Base-by-base conservation (phyloP, 2,888 invertebrate genomes). In the Agonopterix arenella region DNA sequence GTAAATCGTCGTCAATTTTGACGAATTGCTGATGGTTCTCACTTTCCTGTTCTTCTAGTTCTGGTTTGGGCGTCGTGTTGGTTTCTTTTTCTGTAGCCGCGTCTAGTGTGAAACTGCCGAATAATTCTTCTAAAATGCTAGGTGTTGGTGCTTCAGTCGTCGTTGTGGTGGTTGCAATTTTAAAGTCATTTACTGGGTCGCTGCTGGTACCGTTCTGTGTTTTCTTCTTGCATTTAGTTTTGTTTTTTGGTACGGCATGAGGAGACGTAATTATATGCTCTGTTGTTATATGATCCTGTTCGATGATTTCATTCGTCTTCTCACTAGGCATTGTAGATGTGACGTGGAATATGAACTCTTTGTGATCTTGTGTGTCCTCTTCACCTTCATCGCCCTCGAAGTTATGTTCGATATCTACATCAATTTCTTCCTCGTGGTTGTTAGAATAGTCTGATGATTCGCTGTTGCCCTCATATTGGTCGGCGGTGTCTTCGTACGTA, bases 141-240 rank as follows among this genome's bases (percentile, higher is more conserved):
- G 43, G 13, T 37, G 67, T 60, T 37, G 67, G 47, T 46, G 47
- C 64, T 56, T 64, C 67, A 43, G 71, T 70, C 4, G 71, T 64
- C 0, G 66, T 61, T 37, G 57, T 54, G 38, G 65, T 64, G 38
- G 65, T 63, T 48, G 64, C 58, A 41, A 55, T 52, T 53, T 65
- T 62, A 36, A 58, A 52, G 36, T 46, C 54, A 58, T 46, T 51
- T 52, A 58, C 41, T 64, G 58, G 18, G 66, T 66, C 37, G 73
- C 70, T 16, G 68, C 70, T 28, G 5, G 28, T 28, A 28, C 28
- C 36, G 64, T 54, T 48, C 67, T 69, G 28, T 68, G 64, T 62
- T 82, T 82, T 66, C 82, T 86, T 88, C 65, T 82, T 84, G 58
- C 88, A 88, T 66, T 84, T 88, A 1, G 80, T 77, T 62, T 80